A percentile compares a stretch with the other conserved stretches of the same genome.
Evolutionary conservation across 2,113 vertebrate genomes (phyloP).

Genomic region (Oncorhynchus nerka): DNA sequence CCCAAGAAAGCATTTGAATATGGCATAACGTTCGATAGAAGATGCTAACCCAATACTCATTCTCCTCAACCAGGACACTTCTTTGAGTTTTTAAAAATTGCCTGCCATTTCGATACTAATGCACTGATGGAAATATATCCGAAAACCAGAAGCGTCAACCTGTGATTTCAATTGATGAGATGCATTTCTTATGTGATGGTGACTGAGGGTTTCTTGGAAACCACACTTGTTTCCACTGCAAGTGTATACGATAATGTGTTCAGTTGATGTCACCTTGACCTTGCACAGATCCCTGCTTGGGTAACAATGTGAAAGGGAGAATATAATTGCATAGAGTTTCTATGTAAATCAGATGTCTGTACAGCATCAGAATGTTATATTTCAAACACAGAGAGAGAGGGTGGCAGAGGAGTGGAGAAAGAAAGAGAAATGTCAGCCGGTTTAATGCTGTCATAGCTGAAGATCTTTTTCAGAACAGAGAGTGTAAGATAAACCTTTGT

Average conservation of each 20-base stretch:
- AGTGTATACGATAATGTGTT: not conserved
- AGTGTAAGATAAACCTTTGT: not conserved
- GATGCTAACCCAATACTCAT: not conserved
- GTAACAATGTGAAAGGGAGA: not conserved
- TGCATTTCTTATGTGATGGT: too few species aligned
- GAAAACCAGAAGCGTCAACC: too few species aligned
- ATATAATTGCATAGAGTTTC: not conserved
- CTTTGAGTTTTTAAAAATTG: too few species aligned
- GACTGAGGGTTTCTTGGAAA: too few species aligned
- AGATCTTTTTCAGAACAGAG: not conserved
- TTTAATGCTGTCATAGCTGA: not conserved
- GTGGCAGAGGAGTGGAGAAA: not conserved
- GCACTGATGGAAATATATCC: not conserved
- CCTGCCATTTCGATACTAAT: not conserved
- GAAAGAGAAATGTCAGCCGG: not conserved
- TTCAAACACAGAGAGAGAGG: not conserved
- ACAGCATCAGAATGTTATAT: not conserved
- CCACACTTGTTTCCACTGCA: too few species aligned
- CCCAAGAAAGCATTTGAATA: slow-evolving; percentile 11
- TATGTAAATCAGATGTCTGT: not conserved
- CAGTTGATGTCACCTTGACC: not conserved
- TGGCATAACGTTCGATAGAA: slow-evolving; percentile 13
- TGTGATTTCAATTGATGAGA: too few species aligned
- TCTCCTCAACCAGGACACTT: too few species aligned
- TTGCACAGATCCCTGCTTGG: not conserved